Percentiles rank a stretch among this genome's conserved stretches.
These are phyloP conservation scores for Helostoma temminkii DNA, from an alignment of 2,797 vertebrate species.

Conservation along the genomic window DNA sequence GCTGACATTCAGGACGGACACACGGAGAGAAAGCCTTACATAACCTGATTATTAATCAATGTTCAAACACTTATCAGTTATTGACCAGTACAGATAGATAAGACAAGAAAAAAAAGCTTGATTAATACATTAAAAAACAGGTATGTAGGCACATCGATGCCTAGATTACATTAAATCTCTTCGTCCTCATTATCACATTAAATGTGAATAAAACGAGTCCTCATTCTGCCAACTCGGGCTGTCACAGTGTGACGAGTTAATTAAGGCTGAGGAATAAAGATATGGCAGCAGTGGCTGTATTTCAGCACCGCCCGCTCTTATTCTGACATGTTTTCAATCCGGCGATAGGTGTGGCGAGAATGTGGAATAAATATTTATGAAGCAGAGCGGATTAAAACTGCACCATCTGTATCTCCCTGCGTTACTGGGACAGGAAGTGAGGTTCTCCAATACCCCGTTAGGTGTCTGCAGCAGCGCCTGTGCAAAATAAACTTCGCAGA, in stretches of 20 bases:
- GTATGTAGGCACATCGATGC: neutral
- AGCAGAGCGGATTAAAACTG: constrained; percentile 70
- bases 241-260: constrained; percentile 57
- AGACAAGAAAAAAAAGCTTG: neutral
- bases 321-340: constrained; percentile 54
- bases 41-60: constrained; percentile 65
- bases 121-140: neutral
- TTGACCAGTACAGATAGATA: neutral
- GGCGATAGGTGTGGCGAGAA: constrained; percentile 65
- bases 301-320: neutral
- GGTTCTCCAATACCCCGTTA: constrained; percentile 65
- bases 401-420: constrained; percentile 71
- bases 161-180: constrained; percentile 12
- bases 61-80: constrained; percentile 9
- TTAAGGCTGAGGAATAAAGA: constrained; percentile 50
- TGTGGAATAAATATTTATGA: constrained; percentile 73
- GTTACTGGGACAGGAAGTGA: constrained; percentile 75
- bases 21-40: constrained; percentile 74
- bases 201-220: constrained; percentile 63
- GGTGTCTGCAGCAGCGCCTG: constrained; percentile 75
- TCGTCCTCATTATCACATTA: constrained; percentile 35
- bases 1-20: constrained; percentile 81
- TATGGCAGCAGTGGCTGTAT: neutral
- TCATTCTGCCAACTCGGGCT: constrained; percentile 55
- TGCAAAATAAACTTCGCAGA: constrained; percentile 58